phyloP scores from a whole-genome alignment of 2,797 vertebrate genomes.

The Delichon dasypus region DNA sequence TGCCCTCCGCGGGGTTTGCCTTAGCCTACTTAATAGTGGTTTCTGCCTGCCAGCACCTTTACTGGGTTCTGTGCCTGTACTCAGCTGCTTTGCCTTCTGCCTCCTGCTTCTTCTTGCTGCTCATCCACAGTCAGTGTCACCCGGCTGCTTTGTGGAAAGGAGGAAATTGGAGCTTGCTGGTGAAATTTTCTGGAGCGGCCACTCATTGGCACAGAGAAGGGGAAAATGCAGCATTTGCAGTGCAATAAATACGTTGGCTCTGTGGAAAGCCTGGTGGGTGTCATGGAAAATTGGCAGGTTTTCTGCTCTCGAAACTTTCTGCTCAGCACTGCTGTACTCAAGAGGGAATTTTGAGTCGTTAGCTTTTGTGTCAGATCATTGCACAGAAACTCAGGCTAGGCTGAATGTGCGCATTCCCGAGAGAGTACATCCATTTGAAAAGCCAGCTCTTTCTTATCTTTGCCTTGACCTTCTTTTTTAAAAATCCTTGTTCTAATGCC shows the following conservation, averaged over 20 bases:
- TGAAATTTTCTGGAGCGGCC: neutral
- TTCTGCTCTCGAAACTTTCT: neutral
- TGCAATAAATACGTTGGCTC: neutral
- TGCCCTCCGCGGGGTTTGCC: neutral
- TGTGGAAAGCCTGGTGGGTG: neutral
- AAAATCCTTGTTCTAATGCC: neutral
- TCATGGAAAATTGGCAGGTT: neutral
- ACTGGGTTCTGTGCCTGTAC: neutral
- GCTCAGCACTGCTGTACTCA: neutral
- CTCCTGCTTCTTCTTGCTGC: neutral
- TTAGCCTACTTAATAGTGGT: neutral
- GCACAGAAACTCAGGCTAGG: neutral
- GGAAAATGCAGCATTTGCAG: conserved; percentile 8
- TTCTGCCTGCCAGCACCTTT: neutral
- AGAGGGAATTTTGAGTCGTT: neutral
- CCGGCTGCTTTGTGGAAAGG: neutral
- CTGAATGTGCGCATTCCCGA: neutral
- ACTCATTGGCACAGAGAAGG: neutral
- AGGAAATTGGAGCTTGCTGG: neutral
- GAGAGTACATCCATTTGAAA: neutral
- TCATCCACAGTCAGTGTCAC: neutral
- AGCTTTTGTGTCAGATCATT: neutral
- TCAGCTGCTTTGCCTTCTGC: neutral
- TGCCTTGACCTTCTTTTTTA: neutral
- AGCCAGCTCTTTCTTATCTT: neutral